Evolutionary conservation across 2,113 vertebrate genomes (phyloP), one percentile per base, ranked within the genome.

Genomic region (Uria aalge): DNA sequence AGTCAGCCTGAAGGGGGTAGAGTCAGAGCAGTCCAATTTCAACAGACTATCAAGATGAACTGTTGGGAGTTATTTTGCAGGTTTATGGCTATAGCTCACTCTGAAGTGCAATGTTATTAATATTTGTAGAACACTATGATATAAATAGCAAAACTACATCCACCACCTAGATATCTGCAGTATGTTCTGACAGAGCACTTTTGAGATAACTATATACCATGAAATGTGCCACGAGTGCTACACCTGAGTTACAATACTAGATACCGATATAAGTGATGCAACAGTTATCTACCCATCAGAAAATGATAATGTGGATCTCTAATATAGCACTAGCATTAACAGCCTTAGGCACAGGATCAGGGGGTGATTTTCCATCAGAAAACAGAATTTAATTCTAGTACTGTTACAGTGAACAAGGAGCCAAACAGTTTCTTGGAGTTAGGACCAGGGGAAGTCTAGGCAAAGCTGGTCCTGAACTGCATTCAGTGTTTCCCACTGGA

Each of bases 41-140:
- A 96, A 94, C 90, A 94, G 88, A 94, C 90, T 85, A 94, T 94
- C 78, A 95, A 90, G 92, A 96, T 76, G 74, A 96, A 91, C 89
- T 80, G 81, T 55, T 67, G 77, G 74, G 89, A 97, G 81, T 83
- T 89, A 72, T 94, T 96, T 94, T 96, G 90, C 67, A 87, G 85
- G 80, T 95, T 96, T 94, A 94, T 16, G 45, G 77, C 80, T 71
- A 56, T 26, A 78, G 62, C 43, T 92, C 84, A 66, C 69, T 83
- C 63, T 79, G 74, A 91, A 95, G 34, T 6, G 5, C 53, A 63
- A 12, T 4, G 20, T 73, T 93, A 90, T 64, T 96, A 92, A 41
- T 77, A 86, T 92, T 82, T 93, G 88, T 67, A 91, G 50, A 94
- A 78, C 56, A 77, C 34, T 45, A 38, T 8, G 29, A 81, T 74